phyloP scores from a whole-genome alignment of 2,888 invertebrate species.

The Monochamus alternatus region DNA sequence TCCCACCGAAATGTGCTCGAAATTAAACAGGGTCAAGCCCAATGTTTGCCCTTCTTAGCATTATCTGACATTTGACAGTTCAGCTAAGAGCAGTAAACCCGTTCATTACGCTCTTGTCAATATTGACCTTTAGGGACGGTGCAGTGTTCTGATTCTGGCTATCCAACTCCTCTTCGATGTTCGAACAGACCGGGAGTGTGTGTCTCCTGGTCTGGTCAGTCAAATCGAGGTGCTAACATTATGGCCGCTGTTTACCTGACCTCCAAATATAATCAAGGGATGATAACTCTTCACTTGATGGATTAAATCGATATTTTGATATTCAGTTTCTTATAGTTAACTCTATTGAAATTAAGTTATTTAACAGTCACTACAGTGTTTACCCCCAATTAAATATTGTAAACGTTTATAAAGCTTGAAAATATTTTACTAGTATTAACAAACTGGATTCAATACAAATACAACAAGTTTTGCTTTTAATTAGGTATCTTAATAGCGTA shows the following conservation, averaged over 20 bases:
- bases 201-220: slow-evolving; percentile 5
- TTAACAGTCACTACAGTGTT: no score
- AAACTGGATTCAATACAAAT: no score
- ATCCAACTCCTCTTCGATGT: slow-evolving; percentile 41
- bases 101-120: slow-evolving; percentile 59
- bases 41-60: slow-evolving; percentile 47
- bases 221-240: background rate
- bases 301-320: background rate
- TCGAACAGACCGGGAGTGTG: slow-evolving; percentile 14
- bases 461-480: no score
- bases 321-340: background rate
- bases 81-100: slow-evolving; percentile 49
- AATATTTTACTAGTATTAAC: no score
- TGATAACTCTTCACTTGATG: background rate
- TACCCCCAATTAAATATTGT: no score
- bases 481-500: no score
- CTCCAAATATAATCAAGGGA: background rate
- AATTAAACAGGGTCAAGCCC: slow-evolving; percentile 34
- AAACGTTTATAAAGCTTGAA: no score
- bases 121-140: slow-evolving; percentile 56
- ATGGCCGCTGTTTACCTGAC: slow-evolving; percentile 2
- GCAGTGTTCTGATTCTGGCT: slow-evolving; percentile 40
- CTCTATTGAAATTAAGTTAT: no score
- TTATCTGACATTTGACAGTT: slow-evolving; percentile 57
- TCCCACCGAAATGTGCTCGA: slow-evolving; percentile 10